Conservation (phyloP, 2,113 vertebrate species). For the Amazona vittata region DNA sequence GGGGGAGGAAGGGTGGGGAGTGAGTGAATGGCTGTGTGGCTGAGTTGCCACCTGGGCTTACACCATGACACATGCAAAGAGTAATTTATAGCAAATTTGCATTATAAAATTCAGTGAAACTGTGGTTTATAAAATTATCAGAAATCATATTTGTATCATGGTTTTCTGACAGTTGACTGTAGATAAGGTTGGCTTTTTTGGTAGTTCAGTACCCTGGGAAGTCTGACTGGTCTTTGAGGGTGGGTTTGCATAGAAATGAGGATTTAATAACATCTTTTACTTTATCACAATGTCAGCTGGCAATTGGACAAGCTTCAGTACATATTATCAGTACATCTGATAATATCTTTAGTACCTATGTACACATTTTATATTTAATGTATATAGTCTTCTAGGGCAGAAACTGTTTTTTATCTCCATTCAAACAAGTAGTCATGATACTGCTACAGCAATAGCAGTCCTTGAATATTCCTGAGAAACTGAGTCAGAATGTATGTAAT, state of each 20-base stretch:
- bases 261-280: slow-evolving; percentile 42
- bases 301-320: slow-evolving; percentile 36
- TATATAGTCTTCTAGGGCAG: neutral
- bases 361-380: neutral
- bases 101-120: neutral
- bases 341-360: neutral
- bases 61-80: neutral
- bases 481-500: neutral
- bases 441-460: neutral
- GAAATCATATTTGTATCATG: neutral
- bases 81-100: neutral
- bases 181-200: neutral
- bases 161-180: neutral
- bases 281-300: neutral
- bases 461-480: neutral
- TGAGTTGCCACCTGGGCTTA: too few relatives aligned
- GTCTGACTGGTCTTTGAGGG: neutral
- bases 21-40: too few relatives aligned
- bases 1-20: too few relatives aligned
- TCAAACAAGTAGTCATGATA: neutral
- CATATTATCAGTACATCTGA: neutral
- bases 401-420: neutral
- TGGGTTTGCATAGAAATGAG: slow-evolving; percentile 25
- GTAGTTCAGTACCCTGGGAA: neutral
- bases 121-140: neutral